A percentile compares a stretch with the other conserved stretches of the same genome.
Evolutionary conservation across 2,113 vertebrate species (phyloP).

Genomic region (Canis aureus): DNA sequence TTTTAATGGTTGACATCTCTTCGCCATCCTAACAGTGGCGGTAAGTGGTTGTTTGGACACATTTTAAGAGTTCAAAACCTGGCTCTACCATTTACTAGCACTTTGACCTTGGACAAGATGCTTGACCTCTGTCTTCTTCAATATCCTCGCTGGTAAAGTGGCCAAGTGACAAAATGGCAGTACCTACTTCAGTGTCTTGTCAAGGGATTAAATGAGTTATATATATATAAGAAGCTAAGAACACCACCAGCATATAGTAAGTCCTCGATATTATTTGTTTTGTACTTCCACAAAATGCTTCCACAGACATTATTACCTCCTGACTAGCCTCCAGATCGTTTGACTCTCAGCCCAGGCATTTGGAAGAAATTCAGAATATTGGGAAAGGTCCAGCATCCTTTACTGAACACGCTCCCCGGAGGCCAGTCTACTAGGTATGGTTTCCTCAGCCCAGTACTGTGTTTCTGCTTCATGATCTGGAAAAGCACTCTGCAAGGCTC

Average conservation of each 20-base stretch:
- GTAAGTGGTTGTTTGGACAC: not conserved
- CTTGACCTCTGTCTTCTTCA: not conserved
- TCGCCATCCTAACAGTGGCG: not conserved
- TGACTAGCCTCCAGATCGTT: not conserved
- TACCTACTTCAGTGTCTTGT: not conserved
- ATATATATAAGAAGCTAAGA: not conserved
- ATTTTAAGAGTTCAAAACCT: conserved; percentile 38
- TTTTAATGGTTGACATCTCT: not conserved
- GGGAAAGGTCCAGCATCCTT: not conserved
- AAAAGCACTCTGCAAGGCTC: not conserved
- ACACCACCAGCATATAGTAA: not conserved
- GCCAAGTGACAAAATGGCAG: not conserved
- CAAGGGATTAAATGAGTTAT: not conserved
- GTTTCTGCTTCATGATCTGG: not conserved
- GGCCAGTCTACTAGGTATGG: not conserved
- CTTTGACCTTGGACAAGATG: not conserved
- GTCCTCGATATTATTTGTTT: not conserved
- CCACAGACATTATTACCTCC: not conserved
- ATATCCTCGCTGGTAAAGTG: not conserved
- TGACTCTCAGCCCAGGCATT: conserved; percentile 26
- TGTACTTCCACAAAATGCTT: not conserved
- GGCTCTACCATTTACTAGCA: not conserved
- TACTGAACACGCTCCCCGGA: not conserved
- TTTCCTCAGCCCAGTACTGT: not conserved
- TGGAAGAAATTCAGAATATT: conserved; percentile 33